phyloP scores from a whole-genome alignment of 2,888 invertebrate species.

The Tethea ocularis region DNA sequence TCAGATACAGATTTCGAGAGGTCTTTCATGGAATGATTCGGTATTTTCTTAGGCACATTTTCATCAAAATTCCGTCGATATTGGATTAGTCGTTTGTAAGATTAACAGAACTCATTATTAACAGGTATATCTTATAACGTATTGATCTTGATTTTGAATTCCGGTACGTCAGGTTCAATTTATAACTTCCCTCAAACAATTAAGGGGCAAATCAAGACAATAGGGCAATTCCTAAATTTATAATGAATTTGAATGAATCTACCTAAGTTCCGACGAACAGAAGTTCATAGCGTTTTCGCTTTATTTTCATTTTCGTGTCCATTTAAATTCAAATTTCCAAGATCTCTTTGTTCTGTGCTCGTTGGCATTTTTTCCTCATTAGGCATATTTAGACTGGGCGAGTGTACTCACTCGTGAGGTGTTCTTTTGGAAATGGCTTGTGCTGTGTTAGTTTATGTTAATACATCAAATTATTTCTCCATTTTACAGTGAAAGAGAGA shows the following conservation, averaged over 20 bases:
- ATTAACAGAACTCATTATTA: too few relatives aligned
- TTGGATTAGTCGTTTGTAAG: too few relatives aligned
- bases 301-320: conserved; percentile 23
- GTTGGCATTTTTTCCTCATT: conserved; percentile 30
- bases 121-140: too few relatives aligned
- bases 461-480: too few relatives aligned
- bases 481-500: too few relatives aligned
- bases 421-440: background rate
- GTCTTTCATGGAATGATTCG: too few relatives aligned
- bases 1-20: too few relatives aligned
- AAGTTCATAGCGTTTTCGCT: conserved; percentile 12
- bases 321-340: conserved; percentile 37
- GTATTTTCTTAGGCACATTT: too few relatives aligned
- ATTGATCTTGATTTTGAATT: too few relatives aligned
- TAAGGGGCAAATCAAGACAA: background rate
- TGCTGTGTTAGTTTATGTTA: background rate
- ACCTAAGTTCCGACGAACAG: conserved; percentile 1
- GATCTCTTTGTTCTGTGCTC: conserved; percentile 30
- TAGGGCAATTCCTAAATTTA: background rate
- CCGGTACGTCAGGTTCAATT: background rate
- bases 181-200: background rate
- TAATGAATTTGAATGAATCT: background rate
- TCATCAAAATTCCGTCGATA: too few relatives aligned
- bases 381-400: conserved; percentile 15
- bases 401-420: background rate